Base-by-base conservation (phyloP, 1,140 invertebrate genomes). In the Bombus pascuorum region DNA sequence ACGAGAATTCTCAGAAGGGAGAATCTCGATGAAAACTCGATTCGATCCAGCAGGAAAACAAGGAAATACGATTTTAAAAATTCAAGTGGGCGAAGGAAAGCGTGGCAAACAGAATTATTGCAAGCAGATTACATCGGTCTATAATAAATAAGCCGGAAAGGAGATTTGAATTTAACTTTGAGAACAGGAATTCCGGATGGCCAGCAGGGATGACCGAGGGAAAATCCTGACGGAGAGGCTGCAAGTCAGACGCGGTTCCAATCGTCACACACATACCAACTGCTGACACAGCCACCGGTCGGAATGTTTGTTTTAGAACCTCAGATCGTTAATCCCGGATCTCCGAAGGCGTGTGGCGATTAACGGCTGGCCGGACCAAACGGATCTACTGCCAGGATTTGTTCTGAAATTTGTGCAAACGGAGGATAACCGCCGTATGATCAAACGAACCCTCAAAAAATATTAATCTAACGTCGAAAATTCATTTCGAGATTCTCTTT, bases 241-340 rank as follows among this genome's bases (percentile, higher is more conserved):
- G 42, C 57, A 62, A 85, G 77, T 85, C 66, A 85, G 83, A 62
- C 83, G 25, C 10, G 68, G n/a, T 34, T 59, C 22, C 44, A 57
- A 75, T 81, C 71, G 84, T 74, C 68, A 68, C 42, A 74, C 59
- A 81, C 71, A 57, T 1, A 8, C 10, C 4, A n/a, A 44, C 44
- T 81, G 77, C 44, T 81, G 57, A 74, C 57, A 68, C 57, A 37
- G 71, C 39, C 57, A 62, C 83, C 18, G 66, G 9, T 44, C 57
- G 34, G 66, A n/a, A 74, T 83, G 80, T 86, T 82, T 86, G 80
- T 76, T 82, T 68, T 82, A 81, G 84, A 86, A 86, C 79, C 80
- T 86, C 84, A 86, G 84, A 86, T 82, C 84, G 84, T 86, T 86
- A 76, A 86, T 81, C 80, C 39, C 32, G 57, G 47, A 44, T 70